Evolutionary conservation across 2,888 invertebrate genomes (phyloP), one percentile per base, ranked within the genome.

Genomic region (Entomobrya multifasciata): DNA sequence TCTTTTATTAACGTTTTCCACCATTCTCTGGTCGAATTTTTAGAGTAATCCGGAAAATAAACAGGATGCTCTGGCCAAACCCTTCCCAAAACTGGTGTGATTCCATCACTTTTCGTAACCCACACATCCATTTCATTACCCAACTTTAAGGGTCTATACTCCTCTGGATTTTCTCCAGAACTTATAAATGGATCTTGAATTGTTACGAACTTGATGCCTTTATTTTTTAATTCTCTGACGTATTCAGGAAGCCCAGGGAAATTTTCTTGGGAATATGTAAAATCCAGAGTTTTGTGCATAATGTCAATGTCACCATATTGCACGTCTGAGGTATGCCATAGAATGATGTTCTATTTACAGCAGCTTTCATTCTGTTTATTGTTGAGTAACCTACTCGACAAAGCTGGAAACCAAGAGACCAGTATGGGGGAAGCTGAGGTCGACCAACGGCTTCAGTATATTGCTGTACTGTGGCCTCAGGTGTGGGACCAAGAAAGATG

Each of bases 361-460:
- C 94, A 86, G 93, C 93, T 89, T 93, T 94, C 0, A 96, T 96
- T 8, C 94, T 93, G 83, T 95, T 95, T 87, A 96, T 92, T 30
- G 94, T 94, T 79, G 94, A 94, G 91, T 96, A 96, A 17, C 95
- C 95, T 92, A 93, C 95, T 6, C 85, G 95, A 94, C 96, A 96
- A 52, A 97, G 93, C 93, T 97, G 97, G 92, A 97, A 97, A 0
- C 97, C 97, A 0, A 97, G 94, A 13, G 95, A 94, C 97, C 97
- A 98, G 92, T 96, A 96, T 0, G 97, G 97, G 1, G 97, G 97
- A 6, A 36, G 5, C 20, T 17, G 25, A 17, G 20, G 13, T 4
- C 13, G 13, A 3, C 20, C 13, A 81, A 96, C 36, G 36, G 36
- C 91, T 85, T 94, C 94, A 0, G 95, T 94, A 92, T 96, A 96